Evolutionary conservation across 1,140 invertebrate genomes (phyloP).

Genomic region (Campoletis sonorensis): DNA sequence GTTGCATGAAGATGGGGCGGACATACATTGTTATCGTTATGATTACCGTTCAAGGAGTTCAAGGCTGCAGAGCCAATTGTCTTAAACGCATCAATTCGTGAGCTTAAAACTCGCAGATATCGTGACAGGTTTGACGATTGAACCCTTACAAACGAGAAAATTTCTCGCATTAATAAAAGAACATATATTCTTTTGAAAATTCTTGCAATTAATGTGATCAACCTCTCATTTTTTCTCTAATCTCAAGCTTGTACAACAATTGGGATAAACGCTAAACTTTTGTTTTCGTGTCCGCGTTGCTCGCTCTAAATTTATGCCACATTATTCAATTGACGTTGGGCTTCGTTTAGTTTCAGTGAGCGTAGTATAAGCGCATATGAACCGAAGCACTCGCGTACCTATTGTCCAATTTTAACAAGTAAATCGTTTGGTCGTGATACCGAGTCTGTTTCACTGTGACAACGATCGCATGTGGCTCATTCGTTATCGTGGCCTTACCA

Average conservation of each 20-base stretch:
- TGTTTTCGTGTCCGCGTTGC: slow-evolving; percentile 34
- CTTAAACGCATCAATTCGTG: slow-evolving; percentile 29
- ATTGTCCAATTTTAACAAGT: slow-evolving; percentile 60
- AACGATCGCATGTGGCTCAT: slow-evolving; percentile 31
- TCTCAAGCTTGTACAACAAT: neutral
- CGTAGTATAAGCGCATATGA: slow-evolving; percentile 17
- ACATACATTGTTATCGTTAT: slow-evolving; percentile 41
- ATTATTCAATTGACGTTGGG: slow-evolving; percentile 70
- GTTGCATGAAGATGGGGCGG: slow-evolving; percentile 10
- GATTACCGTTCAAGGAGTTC: slow-evolving; percentile 29
- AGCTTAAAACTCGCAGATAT: slow-evolving; percentile 2
- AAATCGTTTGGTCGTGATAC: slow-evolving; percentile 55
- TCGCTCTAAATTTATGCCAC: slow-evolving; percentile 69
- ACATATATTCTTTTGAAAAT: neutral
- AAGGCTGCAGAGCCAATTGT: slow-evolving; percentile 36
- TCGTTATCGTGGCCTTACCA: slow-evolving; percentile 7
- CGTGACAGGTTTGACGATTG: neutral
- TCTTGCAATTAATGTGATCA: neutral
- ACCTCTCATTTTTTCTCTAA: neutral
- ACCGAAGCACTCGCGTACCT: slow-evolving; percentile 45
- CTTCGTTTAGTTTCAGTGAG: slow-evolving; percentile 43
- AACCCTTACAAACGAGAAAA: neutral
- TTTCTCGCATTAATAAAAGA: neutral
- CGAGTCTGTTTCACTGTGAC: slow-evolving; percentile 20
- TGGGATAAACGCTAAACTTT: neutral